Evolutionary conservation across 1,140 invertebrate species (phyloP), one percentile per base, ranked within the genome.

Genomic region (Drosophila erecta): DNA sequence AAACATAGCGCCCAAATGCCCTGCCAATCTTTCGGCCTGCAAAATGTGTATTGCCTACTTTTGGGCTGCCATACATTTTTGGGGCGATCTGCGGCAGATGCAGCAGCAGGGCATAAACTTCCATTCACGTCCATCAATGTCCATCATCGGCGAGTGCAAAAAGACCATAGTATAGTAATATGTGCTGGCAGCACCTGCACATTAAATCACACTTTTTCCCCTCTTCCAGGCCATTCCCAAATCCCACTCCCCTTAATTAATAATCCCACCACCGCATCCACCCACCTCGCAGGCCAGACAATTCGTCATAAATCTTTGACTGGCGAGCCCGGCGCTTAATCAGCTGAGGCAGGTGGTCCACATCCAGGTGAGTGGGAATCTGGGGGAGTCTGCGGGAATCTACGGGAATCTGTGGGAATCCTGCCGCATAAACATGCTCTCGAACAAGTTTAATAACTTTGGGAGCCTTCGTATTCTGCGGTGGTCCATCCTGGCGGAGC

Each of bases 401-500:
- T n/a, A n/a, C 15, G 15, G 24, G 38, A 24, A 56, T 30, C 30
- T 27, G 24, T 11, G 24, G 24, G 47, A 50, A 17, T 50, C 30
- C 41, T 30, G 41, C 17, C 33, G 38, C 70, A 79, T 60, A 75
- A 76, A 69, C 71, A 58, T 70, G 77, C 77, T 14, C 37, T 35
- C 53, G 70, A 70, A 81, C 62, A 76, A 67, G 60, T 76, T 79
- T 79, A 79, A 76, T 79, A 79, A 79, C 58, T 79, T 58, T 47
- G 54, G 58, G 22, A 37, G 61, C 41, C 60, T 35, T 14, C 49
- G 49, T 60, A 38, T 53, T 60, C 49, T 27, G 58, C 37, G 58
- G 59, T 41, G 69, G 54, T 79, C 53, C 69, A 76, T 47, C 11
- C 17, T 8, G 10, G 4, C 12, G 20, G 11, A 3, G 47, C 47